Base-by-base conservation (phyloP, 2,113 vertebrate species). In the Urocynchramus pylzowi region DNA sequence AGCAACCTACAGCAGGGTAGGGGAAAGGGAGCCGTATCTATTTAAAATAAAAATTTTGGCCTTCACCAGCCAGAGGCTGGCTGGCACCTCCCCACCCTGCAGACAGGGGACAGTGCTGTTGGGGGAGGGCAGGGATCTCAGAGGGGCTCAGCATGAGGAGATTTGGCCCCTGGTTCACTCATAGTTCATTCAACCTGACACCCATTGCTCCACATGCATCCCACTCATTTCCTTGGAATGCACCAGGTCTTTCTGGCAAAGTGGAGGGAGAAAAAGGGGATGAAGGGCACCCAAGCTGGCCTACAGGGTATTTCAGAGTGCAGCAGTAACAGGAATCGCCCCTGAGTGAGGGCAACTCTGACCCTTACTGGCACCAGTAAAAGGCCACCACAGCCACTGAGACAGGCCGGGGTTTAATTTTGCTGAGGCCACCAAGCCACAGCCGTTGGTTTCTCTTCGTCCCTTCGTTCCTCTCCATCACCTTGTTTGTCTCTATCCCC, bases 381-480 rank as follows among this genome's bases (percentile, higher is more conserved):
- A 86, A 64, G 44, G 57, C 57, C 33, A 47, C 27, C 50, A 42
- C 13, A 47, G 50, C 33, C 44, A 16, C 53, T 22, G 33, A 69
- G 68, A 54, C 14, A 26, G 50, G 47, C 6, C 16, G 13, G 22
- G 7, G 10, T 21, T 87, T 59, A 28, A 73, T 53, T 35, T 47
- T 53, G 23, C 50, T 20, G 37, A 65, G 41, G 30, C 7, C 35
- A 50, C 23, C 1, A 2, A 73, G 57, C 24, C 63, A 28, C 31
- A 33, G 17, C 1, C 0, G 8, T 13, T n/a, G 41, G 17, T 21
- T 73, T 10, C 30, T 26, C 64, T 91, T 67, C 1, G 1, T 42
- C 49, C 6, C 3, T 31, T 42, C 11, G 17, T 42, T 76, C n/a
- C 17, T 21, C n/a, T 45, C 54, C 42, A 28, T 33, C 18, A 23